Evolutionary conservation across 1,140 invertebrate species (phyloP), one percentile per base, ranked within the genome.

Genomic region (Megathymus violae): DNA sequence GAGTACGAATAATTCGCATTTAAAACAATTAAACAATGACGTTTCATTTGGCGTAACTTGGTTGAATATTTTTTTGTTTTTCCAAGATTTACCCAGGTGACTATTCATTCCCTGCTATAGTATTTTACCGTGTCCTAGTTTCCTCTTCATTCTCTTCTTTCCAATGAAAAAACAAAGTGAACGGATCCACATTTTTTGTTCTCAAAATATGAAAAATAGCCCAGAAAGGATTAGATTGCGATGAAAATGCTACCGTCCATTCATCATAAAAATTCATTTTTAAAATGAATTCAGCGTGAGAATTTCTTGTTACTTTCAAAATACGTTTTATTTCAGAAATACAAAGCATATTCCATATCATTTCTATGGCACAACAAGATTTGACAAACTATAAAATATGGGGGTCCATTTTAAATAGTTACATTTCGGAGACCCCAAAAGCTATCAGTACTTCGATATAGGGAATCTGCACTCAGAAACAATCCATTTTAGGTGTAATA

Each of bases 401-500:
- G 27, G 41, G 43, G 17, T 0, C 52, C 27, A 47, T 60, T 61
- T 38, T 44, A 48, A 48, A 48, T 11, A 61, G 36, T 41, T 48
- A 61, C 43, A 48, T n/a, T n/a, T 48, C 15, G n/a, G 58, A 31
- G 25, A 13, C 25, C 7, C 19, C 25, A n/a, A 19, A 48, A 60
- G 25, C 44, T 61, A 61, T 65, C 63, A 58, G 38, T n/a, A n/a
- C 27, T 64, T 67, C 56, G 66, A 76, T 76, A 76, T 51, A 71
- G 68, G 27, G 67, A 76, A 71, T 80, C 69, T 74, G 67, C 50
- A 70, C 47, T n/a, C 41, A 56, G 59, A 70, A 56, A 62, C 72
- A 78, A 86, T 81, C 78, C 76, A 67, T 84, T 82, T 82, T 80
- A 78, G 74, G 76, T 77, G 75, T 76, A 78, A 87, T 87, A 85